These are phyloP conservation scores for Pagetopsis macropterus DNA, from an alignment of 2,797 vertebrate species.

Conservation along the genomic window DNA sequence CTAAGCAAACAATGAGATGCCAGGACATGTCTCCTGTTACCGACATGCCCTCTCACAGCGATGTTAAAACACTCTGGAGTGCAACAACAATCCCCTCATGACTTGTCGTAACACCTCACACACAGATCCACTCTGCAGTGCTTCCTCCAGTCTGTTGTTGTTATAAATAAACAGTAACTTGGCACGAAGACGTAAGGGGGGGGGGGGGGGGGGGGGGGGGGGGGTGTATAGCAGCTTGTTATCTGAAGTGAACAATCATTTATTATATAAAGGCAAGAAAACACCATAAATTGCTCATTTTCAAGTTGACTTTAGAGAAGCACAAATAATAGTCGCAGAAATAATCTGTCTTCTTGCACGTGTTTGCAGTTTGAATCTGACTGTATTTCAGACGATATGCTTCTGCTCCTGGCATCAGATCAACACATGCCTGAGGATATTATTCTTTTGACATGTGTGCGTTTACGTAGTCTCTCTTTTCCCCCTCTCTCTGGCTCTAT, in stretches of 20 bases:
- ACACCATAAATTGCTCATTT: too few relatives aligned
- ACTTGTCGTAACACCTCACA: not conserved
- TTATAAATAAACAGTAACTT: conserved; percentile 6
- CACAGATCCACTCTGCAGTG: not conserved
- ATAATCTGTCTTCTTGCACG: too few relatives aligned
- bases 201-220: too few relatives aligned
- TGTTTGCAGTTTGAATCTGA: conserved; percentile 7
- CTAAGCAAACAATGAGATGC: conserved; percentile 27
- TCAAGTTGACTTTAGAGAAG: too few relatives aligned
- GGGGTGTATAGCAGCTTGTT: conserved; percentile 7
- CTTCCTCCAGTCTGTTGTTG: not conserved
- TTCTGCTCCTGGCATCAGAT: conserved; percentile 4
- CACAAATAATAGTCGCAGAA: too few relatives aligned
- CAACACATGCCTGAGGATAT: not conserved
- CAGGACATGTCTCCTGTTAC: conserved; percentile 19
- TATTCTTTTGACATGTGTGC: not conserved
- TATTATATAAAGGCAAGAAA: not conserved
- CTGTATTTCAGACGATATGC: not conserved
- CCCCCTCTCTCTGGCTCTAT: not conserved
- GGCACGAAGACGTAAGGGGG: not conserved
- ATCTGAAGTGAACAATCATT: not conserved
- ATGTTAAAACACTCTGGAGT: conserved; percentile 1
- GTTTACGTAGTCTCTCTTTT: not conserved
- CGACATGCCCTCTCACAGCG: not conserved
- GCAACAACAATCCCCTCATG: not conserved